phyloP scores from a whole-genome alignment of 2,113 vertebrate species.

The Empidonax traillii region DNA sequence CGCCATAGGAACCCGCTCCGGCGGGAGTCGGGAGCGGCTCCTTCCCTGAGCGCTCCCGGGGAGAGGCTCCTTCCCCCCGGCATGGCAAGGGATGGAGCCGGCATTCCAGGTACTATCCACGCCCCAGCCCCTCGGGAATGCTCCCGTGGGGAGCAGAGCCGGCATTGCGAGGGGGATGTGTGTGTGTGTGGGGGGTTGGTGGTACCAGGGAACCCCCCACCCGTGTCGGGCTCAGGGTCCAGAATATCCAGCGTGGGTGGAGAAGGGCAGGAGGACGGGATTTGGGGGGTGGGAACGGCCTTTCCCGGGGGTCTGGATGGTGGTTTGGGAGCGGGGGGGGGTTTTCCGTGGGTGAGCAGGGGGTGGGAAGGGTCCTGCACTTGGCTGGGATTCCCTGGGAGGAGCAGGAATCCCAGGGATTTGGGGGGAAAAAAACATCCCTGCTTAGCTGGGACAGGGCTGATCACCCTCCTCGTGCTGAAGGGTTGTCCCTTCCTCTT shows the following conservation, averaged over 20 bases:
- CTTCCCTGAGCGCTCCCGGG: neutral
- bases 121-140: neutral
- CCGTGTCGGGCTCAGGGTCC: fast-evolving
- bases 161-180: fast-evolving
- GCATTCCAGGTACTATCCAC: neutral
- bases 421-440: neutral
- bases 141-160: neutral
- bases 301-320: neutral
- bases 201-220: neutral
- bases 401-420: neutral
- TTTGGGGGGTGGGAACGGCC: neutral
- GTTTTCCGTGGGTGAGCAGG: neutral
- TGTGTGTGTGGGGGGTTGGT: no score
- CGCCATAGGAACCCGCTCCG: constrained; percentile 63
- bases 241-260: neutral
- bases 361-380: fast-evolving
- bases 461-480: neutral
- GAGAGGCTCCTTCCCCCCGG: neutral
- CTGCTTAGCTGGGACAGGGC: neutral
- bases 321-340: neutral
- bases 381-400: neutral
- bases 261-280: neutral
- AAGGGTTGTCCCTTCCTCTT: neutral
- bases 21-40: neutral
- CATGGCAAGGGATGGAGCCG: neutral